These are phyloP conservation scores for Oophaga pumilio DNA, from an alignment of 2,113 vertebrate genomes.

Conservation along the genomic window DNA sequence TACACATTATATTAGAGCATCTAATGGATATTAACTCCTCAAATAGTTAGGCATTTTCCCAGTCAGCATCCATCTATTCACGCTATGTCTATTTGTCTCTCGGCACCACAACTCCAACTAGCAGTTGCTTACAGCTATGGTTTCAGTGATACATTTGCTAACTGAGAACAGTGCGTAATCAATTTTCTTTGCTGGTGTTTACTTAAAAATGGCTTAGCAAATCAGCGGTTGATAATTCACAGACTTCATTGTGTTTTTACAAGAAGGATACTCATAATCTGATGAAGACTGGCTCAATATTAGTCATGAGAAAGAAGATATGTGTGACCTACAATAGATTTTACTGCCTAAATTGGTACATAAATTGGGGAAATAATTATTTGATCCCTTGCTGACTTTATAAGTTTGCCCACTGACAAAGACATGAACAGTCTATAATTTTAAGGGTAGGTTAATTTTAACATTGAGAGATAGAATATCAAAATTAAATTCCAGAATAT, in stretches of 20 bases:
- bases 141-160: neutral
- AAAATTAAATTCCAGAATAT: too few species aligned
- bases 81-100: conserved; percentile 10
- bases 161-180: conserved; percentile 3
- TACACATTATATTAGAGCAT: conserved; percentile 48
- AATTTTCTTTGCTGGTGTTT: conserved; percentile 13
- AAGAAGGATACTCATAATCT: neutral
- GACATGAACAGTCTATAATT: too few species aligned
- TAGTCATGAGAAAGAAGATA: neutral
- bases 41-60: conserved; percentile 33
- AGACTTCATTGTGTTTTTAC: neutral
- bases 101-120: neutral
- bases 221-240: neutral
- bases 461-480: too few species aligned
- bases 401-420: too few species aligned
- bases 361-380: too few species aligned
- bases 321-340: neutral
- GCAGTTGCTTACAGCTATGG: conserved; percentile 5
- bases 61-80: conserved; percentile 28
- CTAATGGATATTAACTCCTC: conserved; percentile 42
- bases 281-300: neutral
- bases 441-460: too few species aligned
- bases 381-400: too few species aligned
- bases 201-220: neutral
- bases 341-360: neutral